Evolutionary conservation across 2,888 invertebrate species (phyloP), one percentile per base, ranked within the genome.

Genomic region (Hetaerina titia): DNA sequence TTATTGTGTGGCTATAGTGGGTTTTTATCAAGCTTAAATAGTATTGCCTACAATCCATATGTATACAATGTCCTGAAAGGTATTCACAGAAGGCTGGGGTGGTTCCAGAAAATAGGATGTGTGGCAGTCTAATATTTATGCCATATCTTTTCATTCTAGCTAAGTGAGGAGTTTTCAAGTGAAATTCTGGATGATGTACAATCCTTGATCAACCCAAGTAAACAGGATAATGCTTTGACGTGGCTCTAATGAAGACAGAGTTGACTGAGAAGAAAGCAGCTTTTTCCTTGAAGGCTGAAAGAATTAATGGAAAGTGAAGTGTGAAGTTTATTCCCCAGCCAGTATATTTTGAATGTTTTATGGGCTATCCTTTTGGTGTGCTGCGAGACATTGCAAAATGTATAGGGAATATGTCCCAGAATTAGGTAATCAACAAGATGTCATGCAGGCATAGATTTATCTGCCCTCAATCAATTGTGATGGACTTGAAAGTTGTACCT

Each of bases 121-220:
- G 15, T 63, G 63, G 1, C 63, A 11, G 6, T 69, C 69, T n/a
- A n/a, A n/a, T 69, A 17, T 81, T 81, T 31, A 31, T 11, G 13
- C 11, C 11, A 69, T 69, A 7, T 2, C 5, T 60, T 81, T 81
- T 15, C 81, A 95, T 97, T 97, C 95, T 97, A 98, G 98, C 97
- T 99, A 96, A 98, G 98, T 96, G 99, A 99, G 97, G 98, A 98
- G 96, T 98, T 99, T 97, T 98, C 98, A 96, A 98, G 97, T 97
- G 98, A 98, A 97, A 98, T 99, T 96, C 97, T 99, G 96, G 98
- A 98, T 96, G 98, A 98, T 97, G 99, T 99, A 96, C 98, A 99
- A 97, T 98, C 98, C 96, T 97, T 99, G 96, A 98, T 98, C 96
- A 96, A 96, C 96, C 98, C 98, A 96, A 98, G 98, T 97, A 99